Evolutionary conservation across 2,113 vertebrate species (phyloP).

Genomic region (Thunnus maccoyii): DNA sequence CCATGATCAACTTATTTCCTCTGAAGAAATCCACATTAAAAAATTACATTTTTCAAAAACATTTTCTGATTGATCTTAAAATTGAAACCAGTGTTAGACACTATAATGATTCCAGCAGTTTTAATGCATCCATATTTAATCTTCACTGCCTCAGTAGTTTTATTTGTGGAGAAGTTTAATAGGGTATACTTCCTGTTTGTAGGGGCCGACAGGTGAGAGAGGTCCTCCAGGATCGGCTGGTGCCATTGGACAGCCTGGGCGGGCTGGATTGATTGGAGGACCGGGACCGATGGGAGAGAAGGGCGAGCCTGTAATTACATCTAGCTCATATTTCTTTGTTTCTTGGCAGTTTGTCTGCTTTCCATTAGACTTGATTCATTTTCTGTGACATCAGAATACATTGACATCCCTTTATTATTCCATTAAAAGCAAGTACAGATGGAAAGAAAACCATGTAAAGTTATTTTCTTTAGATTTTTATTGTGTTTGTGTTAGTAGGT

Average conservation of each 20-base stretch:
- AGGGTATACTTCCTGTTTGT: constrained; percentile 5
- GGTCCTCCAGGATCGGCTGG: constrained; percentile 92
- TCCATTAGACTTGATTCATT: not conserved
- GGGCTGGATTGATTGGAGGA: constrained; percentile 90
- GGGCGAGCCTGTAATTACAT: constrained; percentile 91
- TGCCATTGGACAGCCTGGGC: constrained; percentile 93
- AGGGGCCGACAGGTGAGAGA: constrained; percentile 93
- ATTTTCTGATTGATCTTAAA: not conserved
- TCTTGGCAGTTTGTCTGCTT: not conserved
- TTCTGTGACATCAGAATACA: not conserved
- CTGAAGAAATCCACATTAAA: too few relatives aligned
- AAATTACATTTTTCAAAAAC: too few relatives aligned
- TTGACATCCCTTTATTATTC: not conserved
- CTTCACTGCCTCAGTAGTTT: not conserved
- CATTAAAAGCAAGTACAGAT: not conserved
- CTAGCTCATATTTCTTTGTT: not conserved
- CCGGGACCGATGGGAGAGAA: constrained; percentile 95
- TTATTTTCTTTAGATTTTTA: not conserved
- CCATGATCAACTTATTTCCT: too few relatives aligned
- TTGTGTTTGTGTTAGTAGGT: constrained; percentile 14
- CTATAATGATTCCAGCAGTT: too few relatives aligned
- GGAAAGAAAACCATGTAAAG: not conserved
- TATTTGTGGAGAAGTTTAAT: not conserved
- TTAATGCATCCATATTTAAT: not conserved
- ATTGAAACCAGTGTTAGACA: not conserved